Conservation (phyloP, 2,888 invertebrate species). For the Corythucha ciliata region DNA sequence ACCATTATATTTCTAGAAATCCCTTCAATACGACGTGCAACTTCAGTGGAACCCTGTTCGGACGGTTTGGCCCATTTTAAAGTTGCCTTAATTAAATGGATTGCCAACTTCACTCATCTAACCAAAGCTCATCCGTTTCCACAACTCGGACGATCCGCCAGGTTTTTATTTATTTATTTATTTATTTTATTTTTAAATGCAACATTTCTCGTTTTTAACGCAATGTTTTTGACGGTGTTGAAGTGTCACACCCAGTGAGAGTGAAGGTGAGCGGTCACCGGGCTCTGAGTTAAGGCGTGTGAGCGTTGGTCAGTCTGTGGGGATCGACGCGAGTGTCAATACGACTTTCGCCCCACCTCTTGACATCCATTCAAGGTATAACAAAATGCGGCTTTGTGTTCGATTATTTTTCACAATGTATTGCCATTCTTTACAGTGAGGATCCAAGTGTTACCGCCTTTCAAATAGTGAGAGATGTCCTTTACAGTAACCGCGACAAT, state of each 20-base stretch:
- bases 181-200: not conserved
- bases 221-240: conserved; percentile 1
- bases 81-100: conserved; percentile 82
- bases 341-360: conserved; percentile 27
- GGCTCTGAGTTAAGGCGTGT: conserved; percentile 43
- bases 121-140: conserved; percentile 45
- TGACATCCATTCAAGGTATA: conserved; percentile 28
- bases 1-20: conserved; percentile 19
- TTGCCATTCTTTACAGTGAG: conserved; percentile 25
- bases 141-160: conserved; percentile 30
- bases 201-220: not conserved
- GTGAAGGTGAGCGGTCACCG: conserved; percentile 39
- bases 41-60: too few relatives aligned
- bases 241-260: conserved; percentile 42
- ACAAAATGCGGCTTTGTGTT: not conserved
- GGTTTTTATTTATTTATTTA: conserved; percentile 20
- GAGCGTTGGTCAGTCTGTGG: conserved; percentile 41
- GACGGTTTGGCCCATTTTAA: conserved; percentile 65
- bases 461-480: conserved; percentile 70
- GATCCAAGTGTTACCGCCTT: conserved; percentile 33
- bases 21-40: conserved; percentile 23
- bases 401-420: not conserved
- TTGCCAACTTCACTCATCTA: conserved; percentile 73
- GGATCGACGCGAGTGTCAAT: conserved; percentile 33
- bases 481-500: conserved; percentile 79